Conservation (phyloP, 2,113 vertebrate species). For the Sprattus sprattus region DNA sequence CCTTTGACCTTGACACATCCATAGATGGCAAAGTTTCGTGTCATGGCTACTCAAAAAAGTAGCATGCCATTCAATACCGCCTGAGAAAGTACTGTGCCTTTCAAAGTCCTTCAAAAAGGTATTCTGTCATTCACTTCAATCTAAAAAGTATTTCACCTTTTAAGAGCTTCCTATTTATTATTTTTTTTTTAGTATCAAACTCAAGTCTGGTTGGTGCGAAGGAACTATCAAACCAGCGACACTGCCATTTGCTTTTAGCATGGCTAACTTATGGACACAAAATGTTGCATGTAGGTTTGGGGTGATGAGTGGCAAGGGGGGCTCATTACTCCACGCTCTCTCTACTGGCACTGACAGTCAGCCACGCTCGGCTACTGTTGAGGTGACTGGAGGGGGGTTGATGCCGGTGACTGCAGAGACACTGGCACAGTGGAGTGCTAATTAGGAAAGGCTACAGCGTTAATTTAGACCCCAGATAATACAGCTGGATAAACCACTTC, state of each 20-base stretch:
- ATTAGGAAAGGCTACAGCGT: neutral
- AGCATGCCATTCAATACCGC: neutral
- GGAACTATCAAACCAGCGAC: neutral
- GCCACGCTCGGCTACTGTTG: neutral
- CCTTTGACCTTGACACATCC: neutral
- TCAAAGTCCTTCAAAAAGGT: neutral
- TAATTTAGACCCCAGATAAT: neutral
- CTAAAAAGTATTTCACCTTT: too few species aligned
- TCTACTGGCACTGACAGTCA: neutral
- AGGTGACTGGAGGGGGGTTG: neutral
- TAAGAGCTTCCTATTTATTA: neutral
- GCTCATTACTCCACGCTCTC: neutral
- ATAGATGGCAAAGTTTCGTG: neutral
- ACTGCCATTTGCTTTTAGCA: neutral
- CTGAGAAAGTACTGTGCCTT: neutral
- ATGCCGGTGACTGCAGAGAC: neutral
- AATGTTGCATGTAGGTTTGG: neutral
- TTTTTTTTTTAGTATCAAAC: neutral
- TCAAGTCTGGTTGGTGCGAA: neutral
- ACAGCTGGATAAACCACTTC: neutral
- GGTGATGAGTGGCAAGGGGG: neutral
- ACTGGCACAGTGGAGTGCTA: neutral
- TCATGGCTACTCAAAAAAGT: neutral
- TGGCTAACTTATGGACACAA: neutral
- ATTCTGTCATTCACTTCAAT: too few species aligned